Evolutionary conservation across 1,140 invertebrate species (phyloP).

Genomic region (Metopolophium dirhodum): DNA sequence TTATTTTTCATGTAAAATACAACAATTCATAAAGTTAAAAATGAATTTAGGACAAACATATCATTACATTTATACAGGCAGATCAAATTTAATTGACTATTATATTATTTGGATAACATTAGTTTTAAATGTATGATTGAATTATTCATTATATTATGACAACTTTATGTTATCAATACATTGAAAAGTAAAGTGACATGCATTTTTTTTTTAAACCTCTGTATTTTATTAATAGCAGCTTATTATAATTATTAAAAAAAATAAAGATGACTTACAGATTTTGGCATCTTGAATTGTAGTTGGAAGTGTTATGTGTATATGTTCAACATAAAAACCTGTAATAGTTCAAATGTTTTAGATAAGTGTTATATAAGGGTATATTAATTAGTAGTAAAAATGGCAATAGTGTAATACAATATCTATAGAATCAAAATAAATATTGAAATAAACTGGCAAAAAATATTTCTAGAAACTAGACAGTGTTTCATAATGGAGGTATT

Average conservation of each 20-base stretch:
- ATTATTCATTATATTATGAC: background rate
- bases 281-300: slow-evolving; percentile 43
- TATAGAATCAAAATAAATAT: background rate
- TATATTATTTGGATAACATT: background rate
- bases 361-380: background rate
- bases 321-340: slow-evolving; percentile 48
- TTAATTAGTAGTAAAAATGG: background rate
- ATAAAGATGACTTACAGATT: slow-evolving; percentile 38
- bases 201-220: background rate
- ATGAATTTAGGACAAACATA: background rate
- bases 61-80: no score
- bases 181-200: background rate
- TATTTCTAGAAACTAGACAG: background rate
- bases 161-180: background rate
- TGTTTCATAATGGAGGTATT: background rate
- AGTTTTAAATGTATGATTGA: background rate
- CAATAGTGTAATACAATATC: background rate
- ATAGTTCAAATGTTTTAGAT: background rate
- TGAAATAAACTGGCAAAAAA: background rate
- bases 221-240: background rate
- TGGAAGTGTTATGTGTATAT: background rate
- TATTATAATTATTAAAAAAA: background rate
- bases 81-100: background rate
- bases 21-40: background rate
- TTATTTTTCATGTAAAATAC: background rate